These are phyloP conservation scores for Siniperca obscura DNA, from an alignment of 2,797 vertebrate species.

Conservation along the genomic window DNA sequence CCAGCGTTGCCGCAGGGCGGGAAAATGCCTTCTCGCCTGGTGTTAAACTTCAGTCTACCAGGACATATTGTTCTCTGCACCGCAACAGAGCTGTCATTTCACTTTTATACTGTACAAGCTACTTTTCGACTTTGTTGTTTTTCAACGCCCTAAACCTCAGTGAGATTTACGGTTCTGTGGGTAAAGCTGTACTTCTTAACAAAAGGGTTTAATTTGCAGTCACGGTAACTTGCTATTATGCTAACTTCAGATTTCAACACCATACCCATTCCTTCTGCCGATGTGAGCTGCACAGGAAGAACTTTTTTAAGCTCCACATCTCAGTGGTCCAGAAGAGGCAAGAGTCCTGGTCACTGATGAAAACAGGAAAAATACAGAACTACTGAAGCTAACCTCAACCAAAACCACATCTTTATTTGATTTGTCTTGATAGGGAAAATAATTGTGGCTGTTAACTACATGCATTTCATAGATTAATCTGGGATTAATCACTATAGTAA, in stretches of 20 bases:
- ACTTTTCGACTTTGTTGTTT: conserved; percentile 54
- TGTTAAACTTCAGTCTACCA: conserved; percentile 58
- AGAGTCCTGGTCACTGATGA: conserved; percentile 16
- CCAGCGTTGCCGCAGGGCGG: conserved; percentile 43
- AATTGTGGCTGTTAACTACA: conserved; percentile 61
- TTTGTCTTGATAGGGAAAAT: conserved; percentile 50
- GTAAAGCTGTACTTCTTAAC: conserved; percentile 21
- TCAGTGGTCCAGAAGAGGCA: conserved; percentile 11
- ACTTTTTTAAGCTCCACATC: conserved; percentile 14
- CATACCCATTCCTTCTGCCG: neutral
- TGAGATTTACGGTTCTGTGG: conserved; percentile 30
- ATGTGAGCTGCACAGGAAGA: conserved; percentile 12
- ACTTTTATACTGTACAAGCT: conserved; percentile 47
- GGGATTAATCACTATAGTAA: conserved; percentile 74
- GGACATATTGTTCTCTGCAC: conserved; percentile 66
- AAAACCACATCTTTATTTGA: conserved; percentile 46
- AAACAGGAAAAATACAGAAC: conserved; percentile 8
- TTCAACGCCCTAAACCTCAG: conserved; percentile 44
- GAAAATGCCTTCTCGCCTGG: conserved; percentile 28
- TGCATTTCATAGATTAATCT: conserved; percentile 57
- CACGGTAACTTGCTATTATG: conserved; percentile 25
- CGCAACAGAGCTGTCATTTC: conserved; percentile 66
- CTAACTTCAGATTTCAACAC: conserved; percentile 32
- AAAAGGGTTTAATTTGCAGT: conserved; percentile 34
- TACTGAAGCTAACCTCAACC: conserved; percentile 14